Conservation (phyloP, 1,140 invertebrate species). For the Octopus sinensis region DNA sequence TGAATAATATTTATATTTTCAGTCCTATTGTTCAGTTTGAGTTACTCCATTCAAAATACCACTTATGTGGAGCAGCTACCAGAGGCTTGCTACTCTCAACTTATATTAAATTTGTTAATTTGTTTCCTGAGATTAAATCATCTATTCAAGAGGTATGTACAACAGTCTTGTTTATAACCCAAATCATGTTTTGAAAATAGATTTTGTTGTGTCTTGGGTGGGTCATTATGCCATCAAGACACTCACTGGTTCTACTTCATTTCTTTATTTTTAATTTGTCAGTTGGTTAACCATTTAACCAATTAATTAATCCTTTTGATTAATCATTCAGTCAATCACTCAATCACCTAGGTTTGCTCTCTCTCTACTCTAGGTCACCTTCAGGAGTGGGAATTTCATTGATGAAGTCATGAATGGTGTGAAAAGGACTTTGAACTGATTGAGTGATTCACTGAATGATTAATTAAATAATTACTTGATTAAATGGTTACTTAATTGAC, state of each 20-base stretch:
- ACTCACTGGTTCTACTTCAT: too few relatives aligned
- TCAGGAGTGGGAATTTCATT: not conserved
- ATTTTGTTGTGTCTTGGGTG: too few relatives aligned
- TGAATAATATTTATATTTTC: slow-evolving; percentile 19
- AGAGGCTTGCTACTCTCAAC: slow-evolving; percentile 93
- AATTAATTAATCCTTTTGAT: not conserved
- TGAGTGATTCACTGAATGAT: too few relatives aligned
- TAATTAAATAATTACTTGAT: too few relatives aligned
- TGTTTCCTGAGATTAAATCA: slow-evolving; percentile 96
- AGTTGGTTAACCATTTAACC: too few relatives aligned
- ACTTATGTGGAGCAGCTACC: slow-evolving; percentile 94
- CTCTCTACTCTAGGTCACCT: not conserved
- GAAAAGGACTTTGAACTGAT: too few relatives aligned
- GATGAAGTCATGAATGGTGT: too few relatives aligned
- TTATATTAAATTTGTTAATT: slow-evolving; percentile 98
- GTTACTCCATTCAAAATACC: slow-evolving; percentile 89
- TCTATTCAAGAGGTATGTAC: slow-evolving; percentile 84
- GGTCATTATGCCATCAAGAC: too few relatives aligned
- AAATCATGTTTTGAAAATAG: too few relatives aligned
- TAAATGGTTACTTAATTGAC: too few relatives aligned
- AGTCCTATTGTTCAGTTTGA: slow-evolving; percentile 95
- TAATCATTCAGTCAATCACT: not conserved
- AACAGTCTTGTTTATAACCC: too few relatives aligned
- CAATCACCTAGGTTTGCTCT: not conserved
- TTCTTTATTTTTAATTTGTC: too few relatives aligned